These are phyloP conservation scores for Podotricha telesiphe DNA, from an alignment of 2,888 invertebrate genomes.

Conservation along the genomic window DNA sequence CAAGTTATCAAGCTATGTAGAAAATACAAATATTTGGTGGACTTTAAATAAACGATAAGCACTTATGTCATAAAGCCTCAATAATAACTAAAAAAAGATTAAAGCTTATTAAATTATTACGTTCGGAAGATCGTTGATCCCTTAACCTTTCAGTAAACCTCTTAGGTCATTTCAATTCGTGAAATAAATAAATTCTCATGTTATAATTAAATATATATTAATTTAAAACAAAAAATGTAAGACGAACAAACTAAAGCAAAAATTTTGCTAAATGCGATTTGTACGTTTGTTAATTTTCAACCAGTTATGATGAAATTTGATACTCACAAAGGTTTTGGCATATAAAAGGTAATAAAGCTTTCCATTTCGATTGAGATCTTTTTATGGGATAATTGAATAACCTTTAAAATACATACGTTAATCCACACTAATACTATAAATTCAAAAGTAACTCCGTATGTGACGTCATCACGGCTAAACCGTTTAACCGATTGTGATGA, in stretches of 20 bases:
- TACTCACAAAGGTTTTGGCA: neutral
- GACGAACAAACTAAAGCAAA: neutral
- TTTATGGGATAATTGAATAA: slow-evolving; percentile 9
- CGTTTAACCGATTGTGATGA: too few species aligned
- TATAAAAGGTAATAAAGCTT: neutral
- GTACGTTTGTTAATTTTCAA: neutral
- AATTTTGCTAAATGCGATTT: neutral
- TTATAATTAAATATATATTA: too few species aligned
- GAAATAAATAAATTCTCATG: neutral
- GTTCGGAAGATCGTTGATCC: neutral
- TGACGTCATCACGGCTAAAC: too few species aligned
- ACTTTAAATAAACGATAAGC: neutral
- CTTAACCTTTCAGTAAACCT: neutral
- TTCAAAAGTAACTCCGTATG: too few species aligned
- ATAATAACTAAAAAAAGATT: too few species aligned
- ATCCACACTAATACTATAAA: too few species aligned
- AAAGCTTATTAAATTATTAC: neutral
- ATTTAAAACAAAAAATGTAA: too few species aligned
- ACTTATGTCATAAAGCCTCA: too few species aligned
- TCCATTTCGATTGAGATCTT: neutral
- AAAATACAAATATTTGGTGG: neutral
- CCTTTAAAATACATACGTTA: neutral
- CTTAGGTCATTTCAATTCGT: neutral
- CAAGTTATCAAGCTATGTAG: slow-evolving; percentile 5
- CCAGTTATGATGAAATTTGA: neutral